These are phyloP conservation scores for Montipora capitata DNA, from an alignment of 92 coral and sea anemone genomes.

Conservation along the genomic window DNA sequence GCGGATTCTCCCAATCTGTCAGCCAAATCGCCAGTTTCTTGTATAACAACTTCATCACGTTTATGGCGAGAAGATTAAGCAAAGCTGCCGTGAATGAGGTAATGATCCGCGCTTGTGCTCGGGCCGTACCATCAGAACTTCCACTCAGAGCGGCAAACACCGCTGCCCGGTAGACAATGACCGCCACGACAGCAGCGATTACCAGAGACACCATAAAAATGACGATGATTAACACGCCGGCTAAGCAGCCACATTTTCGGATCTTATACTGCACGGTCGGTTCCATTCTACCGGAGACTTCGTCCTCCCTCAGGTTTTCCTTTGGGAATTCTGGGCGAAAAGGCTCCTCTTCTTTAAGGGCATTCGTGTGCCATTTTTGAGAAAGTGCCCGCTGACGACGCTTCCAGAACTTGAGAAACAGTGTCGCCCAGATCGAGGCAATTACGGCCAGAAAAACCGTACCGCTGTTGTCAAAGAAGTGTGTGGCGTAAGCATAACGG, in stretches of 20 bases:
- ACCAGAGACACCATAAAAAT: constrained; percentile 87
- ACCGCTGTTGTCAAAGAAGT: constrained; percentile 81
- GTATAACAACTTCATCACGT: constrained; percentile 84
- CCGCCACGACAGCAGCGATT: constrained; percentile 88
- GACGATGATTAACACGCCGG: constrained; percentile 76
- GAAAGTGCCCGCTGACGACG: constrained; percentile 86
- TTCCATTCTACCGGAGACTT: constrained; percentile 79
- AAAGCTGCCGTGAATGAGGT: constrained; percentile 92
- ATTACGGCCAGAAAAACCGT: constrained; percentile 56
- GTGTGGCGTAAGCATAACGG: constrained; percentile 49
- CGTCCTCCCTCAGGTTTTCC: neutral
- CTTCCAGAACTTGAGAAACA: constrained; percentile 96
- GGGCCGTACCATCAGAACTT: constrained; percentile 40
- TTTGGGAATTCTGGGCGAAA: constrained; percentile 20
- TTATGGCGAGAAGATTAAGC: constrained; percentile 87
- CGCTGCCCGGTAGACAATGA: constrained; percentile 91
- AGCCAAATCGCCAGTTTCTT: constrained; percentile 85
- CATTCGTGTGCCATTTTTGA: constrained; percentile 83
- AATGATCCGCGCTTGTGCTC: constrained; percentile 79
- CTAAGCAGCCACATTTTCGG: constrained; percentile 76
- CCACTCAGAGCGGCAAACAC: constrained; percentile 86
- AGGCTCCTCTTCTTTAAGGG: constrained; percentile 93
- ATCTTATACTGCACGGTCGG: no score
- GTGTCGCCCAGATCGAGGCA: constrained; percentile 89
- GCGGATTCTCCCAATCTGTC: constrained; percentile 95